phyloP scores from a whole-genome alignment of 2,888 invertebrate genomes.

The Hermodice carunculata region DNA sequence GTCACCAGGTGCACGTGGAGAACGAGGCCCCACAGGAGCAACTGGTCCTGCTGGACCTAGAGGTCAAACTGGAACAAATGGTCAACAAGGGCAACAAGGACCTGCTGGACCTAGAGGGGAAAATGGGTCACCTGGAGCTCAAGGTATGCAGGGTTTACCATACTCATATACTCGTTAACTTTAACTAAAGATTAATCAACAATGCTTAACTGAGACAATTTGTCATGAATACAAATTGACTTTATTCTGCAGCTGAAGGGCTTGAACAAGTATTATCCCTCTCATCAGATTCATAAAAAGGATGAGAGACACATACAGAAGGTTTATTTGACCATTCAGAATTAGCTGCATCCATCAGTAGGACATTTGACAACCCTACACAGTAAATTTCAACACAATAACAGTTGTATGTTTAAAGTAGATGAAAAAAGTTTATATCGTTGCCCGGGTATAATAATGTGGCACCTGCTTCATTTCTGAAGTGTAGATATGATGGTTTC shows the following conservation, averaged over 20 bases:
- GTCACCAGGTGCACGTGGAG: not conserved
- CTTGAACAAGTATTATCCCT: not conserved
- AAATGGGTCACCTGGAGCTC: slow-evolving; percentile 12
- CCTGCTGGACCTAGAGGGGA: slow-evolving; percentile 15
- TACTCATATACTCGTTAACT: not conserved
- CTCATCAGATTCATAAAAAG: not conserved
- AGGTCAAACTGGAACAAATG: slow-evolving; percentile 11
- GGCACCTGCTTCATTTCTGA: too few species aligned
- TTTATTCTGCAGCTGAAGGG: not conserved
- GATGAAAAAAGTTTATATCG: too few species aligned
- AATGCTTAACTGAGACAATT: too few species aligned
- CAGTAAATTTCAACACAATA: too few species aligned
- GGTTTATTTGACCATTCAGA: too few species aligned
- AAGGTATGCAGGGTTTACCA: not conserved
- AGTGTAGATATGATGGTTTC: too few species aligned
- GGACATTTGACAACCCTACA: too few species aligned
- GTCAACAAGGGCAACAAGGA: slow-evolving; percentile 23
- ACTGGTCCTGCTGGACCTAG: not conserved
- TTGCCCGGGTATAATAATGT: too few species aligned
- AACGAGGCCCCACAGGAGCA: not conserved
- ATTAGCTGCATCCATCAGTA: too few species aligned
- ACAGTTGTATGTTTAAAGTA: too few species aligned
- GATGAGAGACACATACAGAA: too few species aligned
- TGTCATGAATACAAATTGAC: not conserved
- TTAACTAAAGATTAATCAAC: too few species aligned